Base-by-base conservation (phyloP, 2,888 invertebrate genomes). In the Smittia aterrima region DNA sequence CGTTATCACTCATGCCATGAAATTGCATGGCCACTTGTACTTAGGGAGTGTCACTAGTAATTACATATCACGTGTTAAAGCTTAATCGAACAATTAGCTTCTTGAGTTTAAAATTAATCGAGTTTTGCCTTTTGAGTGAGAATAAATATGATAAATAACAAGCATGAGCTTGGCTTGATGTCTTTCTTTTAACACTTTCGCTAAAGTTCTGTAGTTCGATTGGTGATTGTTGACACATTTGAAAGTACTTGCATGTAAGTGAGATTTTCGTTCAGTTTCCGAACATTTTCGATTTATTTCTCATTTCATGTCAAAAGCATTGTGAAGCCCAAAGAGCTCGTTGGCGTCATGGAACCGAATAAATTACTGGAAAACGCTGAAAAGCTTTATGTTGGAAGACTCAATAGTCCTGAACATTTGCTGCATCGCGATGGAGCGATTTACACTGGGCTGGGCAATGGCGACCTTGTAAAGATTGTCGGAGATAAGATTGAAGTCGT, bases 331-430 rank as follows among this genome's bases (percentile, higher is more conserved):
- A 6, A n/a, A 47, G 47, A 2, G 2, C 47, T 47, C 47, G 47
- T 47, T 47, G 47, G 47, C 16, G 47, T 47, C n/a, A 6, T 47
- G 47, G 85, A 85, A 47, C 79, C 86, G 0, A 93, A 93, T 79
- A 83, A 86, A 68, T 85, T 85, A 77, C 80, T 94, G 58, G 88
- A 90, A 77, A 87, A 88, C 79, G 89, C 89, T 0, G 89, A 91
- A 79, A 85, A 87, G 75, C 82, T 93, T 77, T 90, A 90, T 77
- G 84, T 88, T 76, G 88, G 87, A 38, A 86, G 91, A 79, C 80
- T 96, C 1, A 80, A 86, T 74, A 95, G 95, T 0, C 92, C 96
- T 0, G 97, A 97, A 83, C 86, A 89, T 58, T 89, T 96, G 78
- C 89, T 90, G 67, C 84, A 89, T 22, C 87, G 86, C 75, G 89